phyloP scores from a whole-genome alignment of 1,140 invertebrate species.

The Watersipora subatra region DNA sequence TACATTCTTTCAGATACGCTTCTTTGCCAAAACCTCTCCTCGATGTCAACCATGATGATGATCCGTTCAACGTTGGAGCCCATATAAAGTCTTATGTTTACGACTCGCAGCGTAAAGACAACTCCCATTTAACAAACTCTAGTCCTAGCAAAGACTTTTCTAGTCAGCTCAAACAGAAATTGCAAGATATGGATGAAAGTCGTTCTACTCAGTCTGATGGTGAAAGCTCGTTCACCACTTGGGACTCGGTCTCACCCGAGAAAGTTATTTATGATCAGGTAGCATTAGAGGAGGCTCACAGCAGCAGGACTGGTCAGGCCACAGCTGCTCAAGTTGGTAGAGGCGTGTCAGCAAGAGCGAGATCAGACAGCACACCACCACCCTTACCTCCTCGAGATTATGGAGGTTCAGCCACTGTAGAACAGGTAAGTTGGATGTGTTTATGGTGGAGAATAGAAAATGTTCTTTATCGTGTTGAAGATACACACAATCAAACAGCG shows the following conservation, averaged over 20 bases:
- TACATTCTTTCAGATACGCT: neutral
- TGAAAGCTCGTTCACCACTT: neutral
- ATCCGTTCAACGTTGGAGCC: neutral
- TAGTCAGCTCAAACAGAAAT: neutral
- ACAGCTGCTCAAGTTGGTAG: no score
- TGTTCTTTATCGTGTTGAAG: no score
- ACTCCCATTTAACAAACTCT: no score
- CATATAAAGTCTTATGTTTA: neutral
- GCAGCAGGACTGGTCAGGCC: no score
- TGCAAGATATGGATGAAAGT: neutral
- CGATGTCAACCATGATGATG: neutral
- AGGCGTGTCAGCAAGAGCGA: no score
- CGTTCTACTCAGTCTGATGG: neutral
- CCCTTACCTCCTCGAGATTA: constrained; percentile 30
- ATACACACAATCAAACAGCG: no score
- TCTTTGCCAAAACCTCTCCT: neutral
- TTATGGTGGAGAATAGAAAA: no score
- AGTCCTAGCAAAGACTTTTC: no score
- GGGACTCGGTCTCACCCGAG: no score
- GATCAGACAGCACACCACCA: constrained; percentile 14
- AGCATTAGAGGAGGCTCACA: no score
- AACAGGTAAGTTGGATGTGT: no score
- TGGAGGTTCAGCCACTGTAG: neutral
- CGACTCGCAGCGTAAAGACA: neutral
- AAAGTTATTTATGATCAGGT: no score